Percentiles rank a stretch among this genome's conserved stretches.
Conservation (phyloP, 2,888 invertebrate species). For the Drosophila pseudotalamancana region DNA sequence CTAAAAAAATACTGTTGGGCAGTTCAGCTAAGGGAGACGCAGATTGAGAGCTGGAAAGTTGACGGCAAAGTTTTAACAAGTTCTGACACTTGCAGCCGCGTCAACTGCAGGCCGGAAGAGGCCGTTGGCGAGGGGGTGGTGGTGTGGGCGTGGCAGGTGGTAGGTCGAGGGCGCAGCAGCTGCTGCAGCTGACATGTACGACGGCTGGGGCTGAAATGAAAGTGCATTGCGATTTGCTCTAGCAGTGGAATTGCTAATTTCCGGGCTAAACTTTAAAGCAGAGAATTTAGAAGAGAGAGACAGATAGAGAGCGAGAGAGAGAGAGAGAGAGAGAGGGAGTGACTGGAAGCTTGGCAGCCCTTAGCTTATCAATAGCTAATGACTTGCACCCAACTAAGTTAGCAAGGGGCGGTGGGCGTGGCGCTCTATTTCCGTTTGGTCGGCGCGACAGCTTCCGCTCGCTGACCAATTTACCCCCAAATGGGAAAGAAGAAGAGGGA, state of each 20-base stretch:
- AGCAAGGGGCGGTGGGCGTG: neutral
- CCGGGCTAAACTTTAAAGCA: constrained; percentile 69
- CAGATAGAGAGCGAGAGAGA: no score
- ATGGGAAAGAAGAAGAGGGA: neutral
- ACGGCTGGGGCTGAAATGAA: constrained; percentile 49
- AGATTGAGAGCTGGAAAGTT: constrained; percentile 43
- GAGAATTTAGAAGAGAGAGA: constrained; percentile 24
- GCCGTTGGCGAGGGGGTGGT: neutral
- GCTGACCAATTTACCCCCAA: constrained; percentile 65
- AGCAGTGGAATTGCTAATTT: constrained; percentile 79
- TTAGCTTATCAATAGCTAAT: constrained; percentile 55
- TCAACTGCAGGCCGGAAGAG: neutral
- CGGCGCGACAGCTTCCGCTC: constrained; percentile 68
- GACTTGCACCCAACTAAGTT: constrained; percentile 37
- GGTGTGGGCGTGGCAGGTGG: neutral
- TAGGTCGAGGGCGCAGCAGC: constrained; percentile 7
- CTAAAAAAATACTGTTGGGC: constrained; percentile 6
- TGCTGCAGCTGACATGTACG: constrained; percentile 50
- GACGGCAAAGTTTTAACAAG: constrained; percentile 79
- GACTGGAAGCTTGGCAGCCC: neutral
- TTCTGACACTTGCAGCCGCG: constrained; percentile 76
- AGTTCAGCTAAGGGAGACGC: neutral
- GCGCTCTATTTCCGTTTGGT: constrained; percentile 61
- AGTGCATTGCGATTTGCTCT: constrained; percentile 63
- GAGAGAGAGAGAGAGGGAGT: neutral